Conservation (phyloP, 2,797 vertebrate genomes). For the Pristis pectinata region DNA sequence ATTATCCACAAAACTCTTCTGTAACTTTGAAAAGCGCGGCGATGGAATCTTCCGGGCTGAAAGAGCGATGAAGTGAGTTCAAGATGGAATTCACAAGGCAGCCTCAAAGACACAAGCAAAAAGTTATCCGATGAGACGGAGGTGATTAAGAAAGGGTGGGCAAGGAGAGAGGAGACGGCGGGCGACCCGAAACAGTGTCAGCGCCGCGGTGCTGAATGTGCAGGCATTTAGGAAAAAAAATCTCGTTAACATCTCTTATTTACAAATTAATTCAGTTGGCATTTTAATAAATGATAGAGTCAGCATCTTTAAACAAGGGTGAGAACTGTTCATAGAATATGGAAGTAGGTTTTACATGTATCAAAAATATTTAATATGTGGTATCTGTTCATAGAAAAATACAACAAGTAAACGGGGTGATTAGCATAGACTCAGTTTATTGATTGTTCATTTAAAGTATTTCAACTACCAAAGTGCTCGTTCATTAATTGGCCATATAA, state of each 20-base stretch:
- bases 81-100: background rate
- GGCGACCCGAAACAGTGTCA: background rate
- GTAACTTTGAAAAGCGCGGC: no score
- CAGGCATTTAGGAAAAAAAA: background rate
- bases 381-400: background rate
- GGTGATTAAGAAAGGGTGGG: background rate
- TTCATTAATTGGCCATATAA: conserved; percentile 32
- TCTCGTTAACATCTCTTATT: background rate
- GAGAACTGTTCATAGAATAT: background rate
- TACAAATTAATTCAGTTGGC: background rate
- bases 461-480: conserved; percentile 35
- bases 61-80: background rate
- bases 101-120: background rate
- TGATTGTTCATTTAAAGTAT: conserved; percentile 38
- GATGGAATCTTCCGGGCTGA: background rate
- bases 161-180: background rate
- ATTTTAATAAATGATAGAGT: background rate
- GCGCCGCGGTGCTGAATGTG: background rate
- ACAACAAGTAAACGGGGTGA: background rate
- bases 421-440: conserved; percentile 37
- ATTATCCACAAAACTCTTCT: background rate
- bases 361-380: background rate
- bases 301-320: background rate
- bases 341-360: background rate
- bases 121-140: background rate